These are phyloP conservation scores for Ceratotherium simum DNA, from an alignment of 2,113 vertebrate genomes.

Conservation along the genomic window DNA sequence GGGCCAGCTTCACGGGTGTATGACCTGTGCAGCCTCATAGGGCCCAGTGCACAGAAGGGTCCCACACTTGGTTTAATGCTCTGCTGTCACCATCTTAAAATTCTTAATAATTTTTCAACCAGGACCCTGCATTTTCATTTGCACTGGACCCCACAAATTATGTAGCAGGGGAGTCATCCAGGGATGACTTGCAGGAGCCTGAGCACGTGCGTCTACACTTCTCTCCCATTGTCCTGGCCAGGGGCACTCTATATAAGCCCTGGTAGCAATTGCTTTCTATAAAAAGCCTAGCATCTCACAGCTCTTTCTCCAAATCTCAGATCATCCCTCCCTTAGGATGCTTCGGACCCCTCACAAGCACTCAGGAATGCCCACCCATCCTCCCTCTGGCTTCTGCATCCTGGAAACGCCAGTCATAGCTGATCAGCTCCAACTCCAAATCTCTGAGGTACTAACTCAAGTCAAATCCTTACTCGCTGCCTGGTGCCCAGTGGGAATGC, in stretches of 20 bases:
- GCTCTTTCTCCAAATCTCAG: neutral
- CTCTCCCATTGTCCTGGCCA: neutral
- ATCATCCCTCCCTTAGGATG: neutral
- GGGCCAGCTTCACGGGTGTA: rapidly evolving
- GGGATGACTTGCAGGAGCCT: too few relatives aligned
- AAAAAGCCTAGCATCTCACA: neutral
- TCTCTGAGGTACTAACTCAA: neutral
- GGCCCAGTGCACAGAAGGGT: rapidly evolving
- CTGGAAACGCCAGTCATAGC: neutral
- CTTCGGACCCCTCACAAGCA: neutral
- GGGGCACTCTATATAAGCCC: neutral
- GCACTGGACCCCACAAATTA: neutral
- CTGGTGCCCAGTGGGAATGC: neutral
- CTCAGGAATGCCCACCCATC: neutral
- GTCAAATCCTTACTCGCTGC: neutral
- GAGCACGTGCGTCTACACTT: rapidly evolving
- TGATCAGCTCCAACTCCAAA: neutral
- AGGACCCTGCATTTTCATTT: neutral
- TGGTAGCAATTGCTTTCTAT: neutral
- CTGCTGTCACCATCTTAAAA: neutral
- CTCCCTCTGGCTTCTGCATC: neutral
- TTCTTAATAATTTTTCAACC: neutral
- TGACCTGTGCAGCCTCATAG: rapidly evolving
- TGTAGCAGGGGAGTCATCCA: neutral
- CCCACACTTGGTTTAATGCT: neutral